phyloP scores from a whole-genome alignment of 2,113 vertebrate species.

The Cromileptes altivelis region DNA sequence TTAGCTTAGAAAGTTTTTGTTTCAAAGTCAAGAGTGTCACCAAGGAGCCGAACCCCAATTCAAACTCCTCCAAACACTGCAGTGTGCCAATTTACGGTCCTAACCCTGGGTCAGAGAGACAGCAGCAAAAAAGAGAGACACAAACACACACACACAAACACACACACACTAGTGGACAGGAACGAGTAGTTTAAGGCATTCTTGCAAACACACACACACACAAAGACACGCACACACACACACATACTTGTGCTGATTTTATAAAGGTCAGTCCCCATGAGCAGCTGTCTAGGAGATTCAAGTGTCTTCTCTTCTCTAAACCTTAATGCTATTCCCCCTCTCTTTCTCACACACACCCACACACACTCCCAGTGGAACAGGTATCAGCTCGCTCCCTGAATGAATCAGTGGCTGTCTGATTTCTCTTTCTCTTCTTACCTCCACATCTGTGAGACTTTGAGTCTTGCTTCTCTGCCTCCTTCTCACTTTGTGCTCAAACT shows the following conservation, averaged over 20 bases:
- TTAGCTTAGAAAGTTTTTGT: slow-evolving; percentile 76
- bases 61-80: slow-evolving; percentile 59
- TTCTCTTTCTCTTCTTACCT: slow-evolving; percentile 20
- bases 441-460: slow-evolving; percentile 2
- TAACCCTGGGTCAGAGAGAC: slow-evolving; percentile 69
- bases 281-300: slow-evolving; percentile 56
- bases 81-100: slow-evolving; percentile 73
- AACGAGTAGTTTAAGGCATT: slow-evolving; percentile 14
- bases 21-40: slow-evolving; percentile 74
- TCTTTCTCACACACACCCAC: slow-evolving; percentile 23
- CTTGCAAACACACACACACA: slow-evolving; percentile 15
- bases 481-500: slow-evolving; percentile 4
- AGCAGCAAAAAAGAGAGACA: slow-evolving; percentile 25
- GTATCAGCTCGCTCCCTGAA: slow-evolving; percentile 57
- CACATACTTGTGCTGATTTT: slow-evolving; percentile 61
- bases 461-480: background rate
- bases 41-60: slow-evolving; percentile 60
- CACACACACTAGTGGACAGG: background rate
- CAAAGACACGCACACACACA: slow-evolving; percentile 21
- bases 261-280: slow-evolving; percentile 76
- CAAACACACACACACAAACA: background rate
- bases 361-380: slow-evolving; percentile 32
- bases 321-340: slow-evolving; percentile 42
- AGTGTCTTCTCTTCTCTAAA: slow-evolving; percentile 56
- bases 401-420: slow-evolving; percentile 43